phyloP scores from a whole-genome alignment of 2,888 invertebrate genomes.

The Tinea trinotella region DNA sequence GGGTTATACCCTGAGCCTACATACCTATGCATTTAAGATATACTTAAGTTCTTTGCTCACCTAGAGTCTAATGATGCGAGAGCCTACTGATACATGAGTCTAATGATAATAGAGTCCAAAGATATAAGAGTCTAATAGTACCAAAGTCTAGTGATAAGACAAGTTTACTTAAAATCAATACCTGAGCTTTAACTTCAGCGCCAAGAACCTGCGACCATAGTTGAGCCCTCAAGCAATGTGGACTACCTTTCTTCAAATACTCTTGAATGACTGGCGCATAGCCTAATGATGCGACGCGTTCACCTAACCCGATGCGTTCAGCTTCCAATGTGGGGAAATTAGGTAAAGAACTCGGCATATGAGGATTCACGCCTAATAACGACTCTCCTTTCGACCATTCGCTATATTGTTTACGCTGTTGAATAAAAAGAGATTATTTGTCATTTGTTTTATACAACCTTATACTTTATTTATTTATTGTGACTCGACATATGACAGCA shows the following conservation, averaged over 20 bases:
- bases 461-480: too few relatives aligned
- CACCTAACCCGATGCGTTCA: constrained; percentile 82
- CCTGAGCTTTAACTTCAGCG: constrained; percentile 79
- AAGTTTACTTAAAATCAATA: constrained; percentile 37
- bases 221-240: constrained; percentile 81
- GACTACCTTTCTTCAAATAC: constrained; percentile 89
- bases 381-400: constrained; percentile 85
- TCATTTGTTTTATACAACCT: neutral
- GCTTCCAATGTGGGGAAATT: constrained; percentile 75
- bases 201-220: constrained; percentile 92
- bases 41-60: too few relatives aligned
- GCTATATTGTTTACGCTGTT: constrained; percentile 78
- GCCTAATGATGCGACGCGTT: constrained; percentile 81
- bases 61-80: too few relatives aligned
- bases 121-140: too few relatives aligned
- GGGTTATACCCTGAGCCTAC: too few relatives aligned
- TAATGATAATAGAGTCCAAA: too few relatives aligned
- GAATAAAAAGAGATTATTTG: constrained; percentile 23
- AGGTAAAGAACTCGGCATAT: constrained; percentile 64
- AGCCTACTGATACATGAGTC: too few relatives aligned
- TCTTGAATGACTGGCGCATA: constrained; percentile 93
- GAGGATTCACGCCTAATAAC: constrained; percentile 80
- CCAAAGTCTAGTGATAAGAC: neutral
- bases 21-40: too few relatives aligned
- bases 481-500: too few relatives aligned